A percentile compares a stretch with the other conserved stretches of the same genome.
Conservation (phyloP, 2,113 vertebrate genomes). For the Centropus unirufus region DNA sequence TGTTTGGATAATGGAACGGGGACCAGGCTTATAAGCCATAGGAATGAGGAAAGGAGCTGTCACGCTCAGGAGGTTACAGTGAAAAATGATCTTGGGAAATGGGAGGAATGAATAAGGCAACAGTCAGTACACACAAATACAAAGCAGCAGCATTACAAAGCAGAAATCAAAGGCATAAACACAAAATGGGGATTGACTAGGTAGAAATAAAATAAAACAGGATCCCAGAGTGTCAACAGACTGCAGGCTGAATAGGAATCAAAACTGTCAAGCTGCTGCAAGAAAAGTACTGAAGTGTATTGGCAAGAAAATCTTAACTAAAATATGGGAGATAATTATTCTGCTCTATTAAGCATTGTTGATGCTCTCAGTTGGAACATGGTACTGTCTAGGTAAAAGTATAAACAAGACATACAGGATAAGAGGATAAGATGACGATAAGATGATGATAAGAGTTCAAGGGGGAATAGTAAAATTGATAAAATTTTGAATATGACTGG, state of each 20-base stretch:
- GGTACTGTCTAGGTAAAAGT: neutral
- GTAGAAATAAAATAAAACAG: constrained; percentile 26
- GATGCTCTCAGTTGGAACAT: neutral
- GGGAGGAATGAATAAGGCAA: constrained; percentile 32
- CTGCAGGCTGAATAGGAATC: neutral
- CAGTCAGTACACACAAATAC: constrained; percentile 2
- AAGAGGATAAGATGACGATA: neutral
- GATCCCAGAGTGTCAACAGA: neutral
- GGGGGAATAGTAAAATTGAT: constrained; percentile 3
- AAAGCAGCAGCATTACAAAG: constrained; percentile 40
- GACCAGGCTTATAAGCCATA: neutral
- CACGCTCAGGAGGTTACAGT: constrained; percentile 35
- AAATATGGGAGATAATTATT: constrained; percentile 9
- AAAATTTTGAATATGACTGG: neutral
- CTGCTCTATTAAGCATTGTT: constrained; percentile 35
- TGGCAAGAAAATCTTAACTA: constrained; percentile 18
- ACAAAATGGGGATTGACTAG: constrained; percentile 33
- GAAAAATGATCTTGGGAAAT: constrained; percentile 50
- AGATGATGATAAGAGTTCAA: constrained; percentile 5
- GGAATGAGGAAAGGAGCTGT: constrained; percentile 4
- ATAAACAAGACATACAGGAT: neutral
- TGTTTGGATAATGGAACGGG: constrained; percentile 9
- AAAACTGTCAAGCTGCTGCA: constrained; percentile 2
- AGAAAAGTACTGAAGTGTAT: neutral
- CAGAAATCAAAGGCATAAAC: constrained; percentile 46